Base-by-base conservation (phyloP, 2,797 vertebrate species). In the Graptemys geographica region DNA sequence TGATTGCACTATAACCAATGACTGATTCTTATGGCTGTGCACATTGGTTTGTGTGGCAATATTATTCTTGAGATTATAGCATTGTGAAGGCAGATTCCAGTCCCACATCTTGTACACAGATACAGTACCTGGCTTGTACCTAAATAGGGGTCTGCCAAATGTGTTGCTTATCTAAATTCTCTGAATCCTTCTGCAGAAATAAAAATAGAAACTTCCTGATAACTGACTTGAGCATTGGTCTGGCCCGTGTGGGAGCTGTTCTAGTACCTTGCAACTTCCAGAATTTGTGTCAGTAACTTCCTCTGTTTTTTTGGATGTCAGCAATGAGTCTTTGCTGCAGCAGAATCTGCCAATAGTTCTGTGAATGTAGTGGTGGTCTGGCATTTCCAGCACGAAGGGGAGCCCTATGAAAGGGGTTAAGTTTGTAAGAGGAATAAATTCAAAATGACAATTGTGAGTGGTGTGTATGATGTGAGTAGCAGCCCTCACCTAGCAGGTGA, bases 101-200 rank as follows among this genome's bases (percentile, higher is more conserved):
- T 47, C 49, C 31, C 3, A 9, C 0, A 0, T 27, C 74, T 47
- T 76, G 23, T 28, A 76, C 4, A 59, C 53, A 10, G n/a, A 27
- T 21, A 6, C 15, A 0, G 0, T 0, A 0, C 18, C 72, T 15
- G 37, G 5, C 18, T 10, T 15, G 18, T 11, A 4, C n/a, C 25
- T 25, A 9, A 41, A 8, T 44, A 52, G 31, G 11, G 44, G 51
- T 33, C 2, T 0, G 28, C 47, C 15, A 27, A 52, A 47, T 65
- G 52, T 84, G n/a, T 18, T 33, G n/a, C 62, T 33, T 33, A 49
- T 56, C 55, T 41, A 65, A 80, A 37, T 28, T 21, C 80, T 41
- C 23, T 2, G 15, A 33, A 47, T 53, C 55, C 44, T 28, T 72
- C 65, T 52, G n/a, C 23, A 53, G 65, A 47, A 28, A 41, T 53